A percentile compares a stretch with the other conserved stretches of the same genome.
Conservation (phyloP, 2,113 vertebrate genomes). For the Prunella himalayana region DNA sequence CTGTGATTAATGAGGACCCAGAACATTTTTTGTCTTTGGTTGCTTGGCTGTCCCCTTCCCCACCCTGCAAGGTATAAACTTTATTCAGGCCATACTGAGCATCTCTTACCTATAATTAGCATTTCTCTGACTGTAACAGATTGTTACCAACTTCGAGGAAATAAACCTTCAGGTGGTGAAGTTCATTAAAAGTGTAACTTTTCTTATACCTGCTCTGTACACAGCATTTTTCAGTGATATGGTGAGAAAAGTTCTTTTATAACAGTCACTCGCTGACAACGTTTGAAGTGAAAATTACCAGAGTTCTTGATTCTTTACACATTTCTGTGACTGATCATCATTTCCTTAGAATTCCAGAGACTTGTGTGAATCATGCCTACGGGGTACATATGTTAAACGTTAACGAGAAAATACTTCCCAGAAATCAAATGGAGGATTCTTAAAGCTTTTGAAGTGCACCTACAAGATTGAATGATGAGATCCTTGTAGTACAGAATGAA, state of each 20-base stretch:
- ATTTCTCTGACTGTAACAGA: conserved; percentile 25
- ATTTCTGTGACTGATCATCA: conserved; percentile 76
- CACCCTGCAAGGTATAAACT: not conserved
- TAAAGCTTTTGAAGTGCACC: conserved; percentile 35
- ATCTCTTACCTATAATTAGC: not conserved
- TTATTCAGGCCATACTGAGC: not conserved
- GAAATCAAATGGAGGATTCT: conserved; percentile 70
- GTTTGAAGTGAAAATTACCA: conserved; percentile 79
- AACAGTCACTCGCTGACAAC: conserved; percentile 73
- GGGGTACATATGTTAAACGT: conserved; percentile 84
- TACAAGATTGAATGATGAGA: conserved; percentile 12
- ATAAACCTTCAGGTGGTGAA: conserved; percentile 68
- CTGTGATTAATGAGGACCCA: not conserved
- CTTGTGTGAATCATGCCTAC: conserved; percentile 80
- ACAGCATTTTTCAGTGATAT: conserved; percentile 34
- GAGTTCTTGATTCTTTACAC: conserved; percentile 80
- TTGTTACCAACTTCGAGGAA: conserved; percentile 62
- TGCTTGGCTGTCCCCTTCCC: not conserved
- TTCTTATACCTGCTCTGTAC: conserved; percentile 57
- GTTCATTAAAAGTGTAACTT: conserved; percentile 88
- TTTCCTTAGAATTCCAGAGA: conserved; percentile 78
- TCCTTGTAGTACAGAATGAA: not conserved
- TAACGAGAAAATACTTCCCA: conserved; percentile 79
- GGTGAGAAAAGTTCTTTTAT: conserved; percentile 75
- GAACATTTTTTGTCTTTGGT: not conserved